Evolutionary conservation across 1,140 invertebrate genomes (phyloP).

Genomic region (Nasonia longicornis): DNA sequence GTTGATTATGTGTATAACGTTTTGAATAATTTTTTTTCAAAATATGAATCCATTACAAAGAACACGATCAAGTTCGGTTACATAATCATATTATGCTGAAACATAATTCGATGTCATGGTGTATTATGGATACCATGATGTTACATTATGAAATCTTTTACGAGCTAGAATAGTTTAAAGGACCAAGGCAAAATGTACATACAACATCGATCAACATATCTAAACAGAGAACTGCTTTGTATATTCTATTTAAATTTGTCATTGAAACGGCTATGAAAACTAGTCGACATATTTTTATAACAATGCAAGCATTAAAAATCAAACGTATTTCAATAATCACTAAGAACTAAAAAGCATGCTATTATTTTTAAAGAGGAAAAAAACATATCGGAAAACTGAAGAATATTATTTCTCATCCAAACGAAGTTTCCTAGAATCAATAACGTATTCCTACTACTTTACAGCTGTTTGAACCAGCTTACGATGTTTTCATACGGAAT

Average conservation of each 20-base stretch:
- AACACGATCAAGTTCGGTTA: not conserved
- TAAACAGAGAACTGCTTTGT: not conserved
- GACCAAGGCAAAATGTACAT: not conserved
- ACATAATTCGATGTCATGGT: not conserved
- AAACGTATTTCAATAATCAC: not conserved
- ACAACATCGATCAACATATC: not conserved
- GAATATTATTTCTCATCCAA: constrained; percentile 9
- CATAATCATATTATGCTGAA: not conserved
- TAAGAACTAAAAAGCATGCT: not conserved
- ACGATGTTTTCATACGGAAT: constrained; percentile 40
- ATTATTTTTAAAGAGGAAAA: not conserved
- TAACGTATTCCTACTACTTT: constrained; percentile 24
- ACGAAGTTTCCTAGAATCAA: constrained; percentile 33
- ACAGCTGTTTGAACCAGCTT: constrained; percentile 27
- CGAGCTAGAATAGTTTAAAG: not conserved
- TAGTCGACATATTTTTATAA: not conserved
- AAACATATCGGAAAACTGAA: not conserved
- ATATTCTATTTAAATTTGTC: not conserved
- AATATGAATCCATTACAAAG: too few species aligned
- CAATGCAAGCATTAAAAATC: not conserved
- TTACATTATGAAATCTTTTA: not conserved
- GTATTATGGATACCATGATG: not conserved
- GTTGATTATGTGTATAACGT: too few species aligned
- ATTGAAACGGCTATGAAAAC: not conserved
- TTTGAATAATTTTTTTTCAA: not conserved